phyloP scores from a whole-genome alignment of 2,888 invertebrate species.

The Nomada goodeniana region DNA sequence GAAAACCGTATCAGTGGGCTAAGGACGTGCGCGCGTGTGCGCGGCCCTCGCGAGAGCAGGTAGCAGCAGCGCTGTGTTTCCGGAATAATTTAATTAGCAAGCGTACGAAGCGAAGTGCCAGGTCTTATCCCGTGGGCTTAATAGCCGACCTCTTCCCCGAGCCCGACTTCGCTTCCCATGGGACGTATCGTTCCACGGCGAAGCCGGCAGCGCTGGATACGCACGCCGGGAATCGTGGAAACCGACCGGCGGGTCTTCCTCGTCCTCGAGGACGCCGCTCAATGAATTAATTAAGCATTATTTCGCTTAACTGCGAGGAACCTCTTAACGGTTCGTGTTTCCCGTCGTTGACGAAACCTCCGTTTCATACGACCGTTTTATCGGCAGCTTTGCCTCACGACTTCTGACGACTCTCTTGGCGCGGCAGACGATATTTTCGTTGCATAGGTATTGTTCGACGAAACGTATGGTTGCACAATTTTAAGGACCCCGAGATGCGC shows the following conservation, averaged over 20 bases:
- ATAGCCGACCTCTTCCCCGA: constrained; percentile 77
- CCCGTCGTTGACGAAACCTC: not conserved
- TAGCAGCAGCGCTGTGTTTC: constrained; percentile 66
- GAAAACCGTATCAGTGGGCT: not conserved
- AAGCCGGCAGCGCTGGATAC: constrained; percentile 34
- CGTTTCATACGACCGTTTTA: not conserved
- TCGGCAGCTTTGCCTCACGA: not conserved
- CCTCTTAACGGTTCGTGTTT: constrained; percentile 17
- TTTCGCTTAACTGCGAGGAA: not conserved
- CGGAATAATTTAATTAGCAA: constrained; percentile 82
- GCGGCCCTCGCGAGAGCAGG: constrained; percentile 5
- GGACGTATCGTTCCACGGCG: constrained; percentile 66
- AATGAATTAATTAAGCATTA: constrained; percentile 67
- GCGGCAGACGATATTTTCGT: no score
- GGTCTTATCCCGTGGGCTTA: constrained; percentile 81
- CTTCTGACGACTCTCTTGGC: no score
- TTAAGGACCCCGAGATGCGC: no score
- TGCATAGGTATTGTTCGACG: no score
- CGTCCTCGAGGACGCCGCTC: constrained; percentile 43
- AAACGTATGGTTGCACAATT: no score
- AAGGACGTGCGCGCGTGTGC: not conserved
- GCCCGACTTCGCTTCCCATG: constrained; percentile 73
- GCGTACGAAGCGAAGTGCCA: constrained; percentile 77
- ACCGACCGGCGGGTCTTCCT: constrained; percentile 17
- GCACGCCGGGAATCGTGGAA: constrained; percentile 32